phyloP scores from a whole-genome alignment of 2,113 vertebrate genomes.

The Geococcyx californianus region DNA sequence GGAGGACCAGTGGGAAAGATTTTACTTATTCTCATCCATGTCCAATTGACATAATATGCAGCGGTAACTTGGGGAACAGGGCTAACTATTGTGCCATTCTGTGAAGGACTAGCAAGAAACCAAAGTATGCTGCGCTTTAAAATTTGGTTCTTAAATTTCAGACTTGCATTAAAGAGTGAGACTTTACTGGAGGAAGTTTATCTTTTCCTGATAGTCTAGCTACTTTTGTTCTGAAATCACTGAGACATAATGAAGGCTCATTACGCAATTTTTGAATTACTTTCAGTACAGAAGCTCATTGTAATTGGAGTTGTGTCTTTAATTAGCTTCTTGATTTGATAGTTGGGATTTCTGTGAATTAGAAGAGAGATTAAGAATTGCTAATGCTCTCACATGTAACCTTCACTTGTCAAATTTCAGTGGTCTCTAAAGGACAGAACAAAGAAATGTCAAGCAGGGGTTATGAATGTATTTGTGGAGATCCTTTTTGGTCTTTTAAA shows the following conservation, averaged over 20 bases:
- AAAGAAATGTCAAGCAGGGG: neutral
- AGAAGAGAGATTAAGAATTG: neutral
- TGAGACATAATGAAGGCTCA: neutral
- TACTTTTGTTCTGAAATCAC: neutral
- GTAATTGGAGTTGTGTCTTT: neutral
- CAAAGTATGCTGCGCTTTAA: neutral
- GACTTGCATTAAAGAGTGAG: neutral
- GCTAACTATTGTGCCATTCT: neutral
- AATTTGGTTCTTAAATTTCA: neutral
- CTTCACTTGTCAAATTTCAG: neutral
- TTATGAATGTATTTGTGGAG: neutral
- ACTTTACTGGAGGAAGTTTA: neutral
- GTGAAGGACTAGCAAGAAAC: neutral
- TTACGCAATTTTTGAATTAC: constrained; percentile 15
- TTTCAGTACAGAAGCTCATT: neutral
- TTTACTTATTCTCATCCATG: neutral
- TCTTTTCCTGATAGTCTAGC: neutral
- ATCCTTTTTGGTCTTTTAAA: neutral
- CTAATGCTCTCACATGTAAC: neutral
- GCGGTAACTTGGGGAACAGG: neutral
- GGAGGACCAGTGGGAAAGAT: neutral
- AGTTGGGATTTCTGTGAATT: neutral
- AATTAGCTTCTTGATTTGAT: constrained; percentile 35
- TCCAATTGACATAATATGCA: neutral
- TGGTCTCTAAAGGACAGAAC: neutral